Evolutionary conservation across 2,113 vertebrate species (phyloP).

Genomic region (Misgurnus anguillicaudatus): DNA sequence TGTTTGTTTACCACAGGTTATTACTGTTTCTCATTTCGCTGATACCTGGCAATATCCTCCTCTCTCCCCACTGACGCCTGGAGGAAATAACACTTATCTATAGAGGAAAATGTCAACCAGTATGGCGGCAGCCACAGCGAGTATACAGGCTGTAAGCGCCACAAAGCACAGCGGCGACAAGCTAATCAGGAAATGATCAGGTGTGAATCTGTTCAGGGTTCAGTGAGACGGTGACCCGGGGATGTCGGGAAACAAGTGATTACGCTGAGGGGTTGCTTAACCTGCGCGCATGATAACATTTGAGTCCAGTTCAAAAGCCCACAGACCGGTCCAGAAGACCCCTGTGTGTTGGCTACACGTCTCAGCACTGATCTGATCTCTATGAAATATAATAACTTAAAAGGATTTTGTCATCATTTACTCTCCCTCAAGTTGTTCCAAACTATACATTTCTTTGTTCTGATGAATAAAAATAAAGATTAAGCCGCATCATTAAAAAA

Average conservation of each 20-base stretch:
- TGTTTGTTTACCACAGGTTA: slow-evolving; percentile 30
- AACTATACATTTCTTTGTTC: no score
- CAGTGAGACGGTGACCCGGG: slow-evolving; percentile 46
- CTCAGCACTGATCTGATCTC: no score
- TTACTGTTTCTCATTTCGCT: slow-evolving; percentile 30
- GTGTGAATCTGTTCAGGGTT: slow-evolving; percentile 67
- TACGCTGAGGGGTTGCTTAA: slow-evolving; percentile 56
- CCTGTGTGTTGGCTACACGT: neutral
- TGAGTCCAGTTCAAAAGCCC: neutral
- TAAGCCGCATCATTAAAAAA: no score
- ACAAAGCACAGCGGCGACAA: slow-evolving; percentile 67
- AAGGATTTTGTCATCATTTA: no score
- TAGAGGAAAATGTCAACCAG: slow-evolving; percentile 65
- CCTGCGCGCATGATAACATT: slow-evolving; percentile 15
- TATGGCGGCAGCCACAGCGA: slow-evolving; percentile 55
- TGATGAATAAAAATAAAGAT: no score
- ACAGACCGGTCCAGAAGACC: neutral
- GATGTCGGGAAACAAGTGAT: slow-evolving; percentile 60
- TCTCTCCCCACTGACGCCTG: slow-evolving; percentile 40
- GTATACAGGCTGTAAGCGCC: slow-evolving; percentile 66
- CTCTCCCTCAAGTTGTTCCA: no score
- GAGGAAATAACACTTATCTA: slow-evolving; percentile 56
- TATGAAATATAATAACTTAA: no score
- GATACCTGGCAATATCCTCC: slow-evolving; percentile 13
- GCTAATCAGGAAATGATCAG: slow-evolving; percentile 69